A percentile compares a stretch with the other conserved stretches of the same genome.
Evolutionary conservation across 2,113 vertebrate genomes (phyloP).

Genomic region (Anas platyrhynchos): DNA sequence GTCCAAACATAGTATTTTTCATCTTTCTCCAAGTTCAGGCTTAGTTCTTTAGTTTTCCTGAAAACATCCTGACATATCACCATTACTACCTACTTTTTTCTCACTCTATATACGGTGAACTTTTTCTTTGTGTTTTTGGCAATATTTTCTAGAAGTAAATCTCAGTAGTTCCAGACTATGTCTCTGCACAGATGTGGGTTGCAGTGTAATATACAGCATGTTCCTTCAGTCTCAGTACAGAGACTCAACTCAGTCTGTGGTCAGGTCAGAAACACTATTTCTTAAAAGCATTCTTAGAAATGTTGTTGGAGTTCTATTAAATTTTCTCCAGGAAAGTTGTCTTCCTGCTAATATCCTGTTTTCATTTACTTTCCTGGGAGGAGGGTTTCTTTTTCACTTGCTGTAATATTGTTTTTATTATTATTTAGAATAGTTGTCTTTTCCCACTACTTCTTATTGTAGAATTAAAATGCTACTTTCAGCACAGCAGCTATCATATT

Average conservation of each 20-base stretch:
- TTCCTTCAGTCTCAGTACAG: neutral
- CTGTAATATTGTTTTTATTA: neutral
- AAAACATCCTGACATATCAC: neutral
- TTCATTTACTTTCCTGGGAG: neutral
- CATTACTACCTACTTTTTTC: neutral
- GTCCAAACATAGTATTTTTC: neutral
- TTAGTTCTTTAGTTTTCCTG: neutral
- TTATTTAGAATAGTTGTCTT: constrained; percentile 7
- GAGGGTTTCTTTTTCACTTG: neutral
- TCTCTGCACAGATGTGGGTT: neutral
- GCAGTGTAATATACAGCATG: neutral
- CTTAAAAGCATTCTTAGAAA: neutral
- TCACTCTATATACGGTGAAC: neutral
- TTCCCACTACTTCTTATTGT: neutral
- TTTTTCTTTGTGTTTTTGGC: neutral
- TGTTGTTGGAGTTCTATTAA: neutral
- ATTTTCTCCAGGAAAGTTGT: constrained; percentile 6
- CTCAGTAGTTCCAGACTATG: neutral
- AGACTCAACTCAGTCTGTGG: neutral
- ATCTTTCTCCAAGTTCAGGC: neutral
- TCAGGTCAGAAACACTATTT: neutral
- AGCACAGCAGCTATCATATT: neutral
- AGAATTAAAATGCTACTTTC: constrained; percentile 36
- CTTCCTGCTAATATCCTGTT: neutral
- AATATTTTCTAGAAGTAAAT: neutral